Evolutionary conservation across 2,797 vertebrate species (phyloP), one percentile per base, ranked within the genome.

Genomic region (Parambassis ranga): DNA sequence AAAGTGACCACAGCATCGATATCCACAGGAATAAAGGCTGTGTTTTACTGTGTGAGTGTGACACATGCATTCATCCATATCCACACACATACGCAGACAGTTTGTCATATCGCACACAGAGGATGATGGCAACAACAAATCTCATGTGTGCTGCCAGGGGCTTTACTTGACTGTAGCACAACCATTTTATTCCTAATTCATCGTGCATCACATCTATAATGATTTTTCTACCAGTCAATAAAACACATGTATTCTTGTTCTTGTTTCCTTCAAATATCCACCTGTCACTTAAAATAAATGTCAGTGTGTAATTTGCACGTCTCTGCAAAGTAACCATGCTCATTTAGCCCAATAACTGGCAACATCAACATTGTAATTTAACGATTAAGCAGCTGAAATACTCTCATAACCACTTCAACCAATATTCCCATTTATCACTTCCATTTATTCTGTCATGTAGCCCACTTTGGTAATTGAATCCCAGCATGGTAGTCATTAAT

Each of bases 391-490:
- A 15, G 1, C 15, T 2, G 28, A 16, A 28, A 8, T 13, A 13
- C 15, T 15, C 4, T 28, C 26, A 28, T 28, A 44, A 44, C 44
- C 42, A n/a, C 19, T 19, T 44, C 7, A 44, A 1, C 18, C 18
- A 28, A 44, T 15, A 18, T 18, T 18, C 10, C 28, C 27, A 0
- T 44, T 44, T 28, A 18, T 44, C 26, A 57, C 51, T 52, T 65
- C 14, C 37, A 13, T 63, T 51, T 46, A 65, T 46, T 44, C 47
- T 57, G 50, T 57, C 1, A 2, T 19, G 23, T 18, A 31, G 44
- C 18, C n/a, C 36, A 24, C 26, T 46, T 65, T 56, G 55, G 44
- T 65, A 64, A 71, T 64, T 63, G 22, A 68, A 37, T 75, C 69
- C 20, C 60, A 63, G 57, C 44, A 4, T 50, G 71, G 10, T 38